These are phyloP conservation scores for Hyposoter didymator DNA, from an alignment of 2,888 invertebrate species.

Conservation along the genomic window DNA sequence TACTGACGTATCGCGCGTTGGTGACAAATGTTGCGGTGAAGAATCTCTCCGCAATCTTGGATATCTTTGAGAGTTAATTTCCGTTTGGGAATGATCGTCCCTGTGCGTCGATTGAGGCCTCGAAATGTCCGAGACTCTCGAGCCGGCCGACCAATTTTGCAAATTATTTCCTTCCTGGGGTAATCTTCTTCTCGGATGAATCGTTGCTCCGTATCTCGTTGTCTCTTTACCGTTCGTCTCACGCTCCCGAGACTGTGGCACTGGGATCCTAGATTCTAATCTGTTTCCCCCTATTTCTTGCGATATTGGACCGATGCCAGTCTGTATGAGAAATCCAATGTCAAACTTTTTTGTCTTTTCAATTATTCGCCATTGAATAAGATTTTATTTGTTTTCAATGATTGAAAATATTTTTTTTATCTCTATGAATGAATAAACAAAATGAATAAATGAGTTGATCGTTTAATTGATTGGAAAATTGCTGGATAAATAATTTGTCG, in stretches of 20 bases:
- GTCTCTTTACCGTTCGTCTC: slow-evolving; percentile 55
- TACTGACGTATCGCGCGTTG: slow-evolving; percentile 69
- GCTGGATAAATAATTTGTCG: background rate
- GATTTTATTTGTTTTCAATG: background rate
- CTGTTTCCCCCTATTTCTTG: slow-evolving; percentile 63
- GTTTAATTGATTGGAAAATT: background rate
- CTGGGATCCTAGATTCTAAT: slow-evolving; percentile 72
- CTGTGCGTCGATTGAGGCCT: slow-evolving; percentile 55
- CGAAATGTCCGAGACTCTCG: slow-evolving; percentile 57
- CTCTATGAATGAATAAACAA: background rate
- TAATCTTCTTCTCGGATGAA: slow-evolving; percentile 52
- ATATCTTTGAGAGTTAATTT: slow-evolving; percentile 36
- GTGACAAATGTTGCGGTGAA: slow-evolving; percentile 51
- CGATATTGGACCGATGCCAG: slow-evolving; percentile 58
- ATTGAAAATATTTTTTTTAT: background rate
- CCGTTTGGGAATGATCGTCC: slow-evolving; percentile 46
- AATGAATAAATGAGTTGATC: too few relatives aligned
- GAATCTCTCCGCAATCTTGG: slow-evolving; percentile 31
- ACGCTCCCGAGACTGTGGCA: slow-evolving; percentile 67
- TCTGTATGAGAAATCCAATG: slow-evolving; percentile 25
- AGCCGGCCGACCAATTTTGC: slow-evolving; percentile 64
- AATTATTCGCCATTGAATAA: background rate
- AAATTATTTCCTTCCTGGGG: slow-evolving; percentile 55
- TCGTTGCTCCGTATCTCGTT: slow-evolving; percentile 53
- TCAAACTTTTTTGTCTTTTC: background rate